These are phyloP conservation scores for Falcaria lacertinaria DNA, from an alignment of 2,888 invertebrate species.

Conservation along the genomic window DNA sequence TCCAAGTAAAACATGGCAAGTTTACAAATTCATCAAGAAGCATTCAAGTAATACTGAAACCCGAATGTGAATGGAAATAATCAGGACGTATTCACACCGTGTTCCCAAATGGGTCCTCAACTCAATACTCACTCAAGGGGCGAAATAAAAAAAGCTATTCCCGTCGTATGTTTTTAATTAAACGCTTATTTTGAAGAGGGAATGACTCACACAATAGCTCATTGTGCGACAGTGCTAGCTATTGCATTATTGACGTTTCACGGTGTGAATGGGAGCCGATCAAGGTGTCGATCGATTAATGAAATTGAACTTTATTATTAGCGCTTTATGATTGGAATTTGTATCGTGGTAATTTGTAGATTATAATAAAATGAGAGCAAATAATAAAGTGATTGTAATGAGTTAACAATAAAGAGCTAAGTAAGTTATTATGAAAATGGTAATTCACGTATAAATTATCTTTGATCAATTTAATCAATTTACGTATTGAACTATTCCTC, in stretches of 20 bases:
- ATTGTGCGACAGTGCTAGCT: conserved; percentile 43
- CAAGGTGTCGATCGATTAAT: conserved; percentile 2
- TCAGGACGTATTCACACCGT: conserved; percentile 36
- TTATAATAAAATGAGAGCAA: not conserved
- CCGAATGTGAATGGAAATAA: conserved; percentile 41
- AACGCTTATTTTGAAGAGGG: conserved; percentile 47
- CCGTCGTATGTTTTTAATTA: conserved; percentile 47
- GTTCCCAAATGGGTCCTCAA: conserved; percentile 20
- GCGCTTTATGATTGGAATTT: conserved; percentile 10
- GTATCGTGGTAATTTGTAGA: conserved; percentile 10
- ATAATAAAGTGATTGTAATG: not conserved
- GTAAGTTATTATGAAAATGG: too few relatives aligned
- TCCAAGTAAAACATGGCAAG: conserved; percentile 17
- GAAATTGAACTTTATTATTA: conserved; percentile 8
- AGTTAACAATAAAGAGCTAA: too few relatives aligned
- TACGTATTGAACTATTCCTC: too few relatives aligned
- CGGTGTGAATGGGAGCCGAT: conserved; percentile 30
- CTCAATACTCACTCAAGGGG: conserved; percentile 26
- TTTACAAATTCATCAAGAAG: conserved; percentile 41
- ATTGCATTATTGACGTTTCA: conserved; percentile 41
- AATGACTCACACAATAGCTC: conserved; percentile 44
- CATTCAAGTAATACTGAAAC: conserved; percentile 34
- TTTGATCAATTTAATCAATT: too few relatives aligned
- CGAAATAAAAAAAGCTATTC: conserved; percentile 28
- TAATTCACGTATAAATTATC: too few relatives aligned